These are phyloP conservation scores for Fratercula arctica DNA, from an alignment of 2,797 vertebrate genomes.

Conservation along the genomic window DNA sequence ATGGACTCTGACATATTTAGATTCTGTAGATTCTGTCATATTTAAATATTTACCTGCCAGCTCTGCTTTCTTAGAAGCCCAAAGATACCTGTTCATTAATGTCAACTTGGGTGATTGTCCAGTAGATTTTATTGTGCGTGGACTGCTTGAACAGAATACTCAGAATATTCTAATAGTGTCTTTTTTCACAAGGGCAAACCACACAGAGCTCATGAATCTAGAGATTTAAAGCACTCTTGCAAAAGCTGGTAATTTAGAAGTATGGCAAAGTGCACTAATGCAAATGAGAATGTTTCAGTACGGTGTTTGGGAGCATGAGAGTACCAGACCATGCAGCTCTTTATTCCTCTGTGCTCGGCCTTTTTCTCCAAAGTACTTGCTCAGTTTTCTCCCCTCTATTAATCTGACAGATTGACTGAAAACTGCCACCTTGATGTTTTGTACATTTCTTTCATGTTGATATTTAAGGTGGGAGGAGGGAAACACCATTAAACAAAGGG, in stretches of 20 bases:
- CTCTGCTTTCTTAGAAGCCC: background rate
- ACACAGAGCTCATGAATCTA: background rate
- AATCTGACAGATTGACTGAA: background rate
- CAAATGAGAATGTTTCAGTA: background rate
- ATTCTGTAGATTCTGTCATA: background rate
- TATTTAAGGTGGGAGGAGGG: background rate
- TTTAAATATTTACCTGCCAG: background rate
- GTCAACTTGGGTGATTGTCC: background rate
- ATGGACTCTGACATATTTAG: background rate
- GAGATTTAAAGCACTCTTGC: background rate
- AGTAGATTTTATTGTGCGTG: background rate
- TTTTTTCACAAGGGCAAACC: background rate
- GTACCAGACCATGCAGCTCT: background rate
- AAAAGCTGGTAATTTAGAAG: background rate
- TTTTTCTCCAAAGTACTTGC: background rate
- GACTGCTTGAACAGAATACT: background rate
- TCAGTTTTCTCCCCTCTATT: background rate
- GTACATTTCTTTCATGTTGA: background rate
- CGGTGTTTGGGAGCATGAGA: background rate
- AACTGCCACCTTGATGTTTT: background rate
- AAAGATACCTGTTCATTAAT: background rate
- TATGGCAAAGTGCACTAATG: background rate
- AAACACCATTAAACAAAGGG: background rate
- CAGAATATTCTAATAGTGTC: background rate
- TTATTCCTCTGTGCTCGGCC: background rate